Evolutionary conservation across 2,888 invertebrate species (phyloP), one percentile per base, ranked within the genome.

Genomic region (Anagyrus pseudococci): DNA sequence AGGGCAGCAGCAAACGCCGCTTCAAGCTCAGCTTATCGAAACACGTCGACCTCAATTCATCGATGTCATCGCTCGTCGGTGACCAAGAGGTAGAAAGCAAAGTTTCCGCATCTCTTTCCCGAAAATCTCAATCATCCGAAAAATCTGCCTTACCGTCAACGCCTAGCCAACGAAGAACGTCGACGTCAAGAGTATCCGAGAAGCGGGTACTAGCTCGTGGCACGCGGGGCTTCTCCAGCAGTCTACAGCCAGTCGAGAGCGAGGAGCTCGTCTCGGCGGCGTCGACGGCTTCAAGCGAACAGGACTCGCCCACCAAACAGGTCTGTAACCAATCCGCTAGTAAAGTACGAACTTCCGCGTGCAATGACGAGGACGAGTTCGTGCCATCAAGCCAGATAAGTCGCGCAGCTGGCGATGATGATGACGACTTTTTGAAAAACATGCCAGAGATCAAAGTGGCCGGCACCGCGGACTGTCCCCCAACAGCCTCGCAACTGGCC

Each of bases 381-480:
- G 33, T 13, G 33, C 13, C 8, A 4, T n/a, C n/a, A n/a, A n/a
- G n/a, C n/a, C n/a, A n/a, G n/a, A n/a, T n/a, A 10, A 8, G 33
- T 37, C 33, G 33, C 8, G 33, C 33, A 15, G 33, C 2, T 37
- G 33, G 2, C 25, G 37, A 50, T 20, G 58, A 63, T 17, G 70
- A 73, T 7, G 71, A 76, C 3, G 74, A 77, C 33, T 66, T 75
- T 49, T 48, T 78, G 15, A 66, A 53, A 4, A 73, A 67, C 17
- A 69, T 78, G 46, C 78, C 78, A 10, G 71, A 66, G n/a, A 71
- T 77, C 26, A 69, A 62, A 46, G 73, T 78, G 56, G 69, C 68
- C n/a, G 73, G 74, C 26, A 73, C 75, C 4, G 41, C 22, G 13
- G 60, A 67, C 1, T 64, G 64, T 17, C 64, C 67, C 8, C 46